Evolutionary conservation across 1,140 invertebrate species (phyloP), one percentile per base, ranked within the genome.

Genomic region (Cydia fagiglandana): DNA sequence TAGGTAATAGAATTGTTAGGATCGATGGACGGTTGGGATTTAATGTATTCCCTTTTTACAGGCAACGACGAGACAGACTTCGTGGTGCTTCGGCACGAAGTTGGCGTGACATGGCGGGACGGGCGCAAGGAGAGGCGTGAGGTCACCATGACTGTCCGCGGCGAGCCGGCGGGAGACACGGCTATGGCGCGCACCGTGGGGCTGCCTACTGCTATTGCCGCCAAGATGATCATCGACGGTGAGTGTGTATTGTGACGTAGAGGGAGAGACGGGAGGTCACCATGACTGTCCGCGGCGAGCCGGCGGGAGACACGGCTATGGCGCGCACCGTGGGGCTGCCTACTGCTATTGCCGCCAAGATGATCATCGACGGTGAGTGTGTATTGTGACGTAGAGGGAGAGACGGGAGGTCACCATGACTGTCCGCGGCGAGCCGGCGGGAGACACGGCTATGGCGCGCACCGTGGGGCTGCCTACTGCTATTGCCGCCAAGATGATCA

Each of bases 161-260:
- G 99, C 0, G 96, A 99, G 73, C 90, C 93, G 0, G 93, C 95
- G 77, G 96, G 97, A 2, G 97, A 97, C 86, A 99, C 98, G 0
- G 99, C 99, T 5, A 99, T 99, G 99, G 98, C 99, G 0, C 96
- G 97, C 84, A 99, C 98, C 17, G 99, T 99, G 6, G 99, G 99
- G 4, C 96, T 98, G 84, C 99, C 99, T 0, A 96, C 97, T 5
- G 99, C 98, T 6, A 99, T 99, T 83, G 98, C 98, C 5, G 96
- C 97, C 0, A 98, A 99, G 92, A 99, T 99, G 99, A 95, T 99
- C 38, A 93, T 99, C 5, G 97, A 99, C 93, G 98, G 97, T 97
- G 93, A 93, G 82, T 82, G n/a, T 2, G n/a, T 56, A 4, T 45
- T 45, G n/a, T 2, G 50, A n/a, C 50, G 15, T 15, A 17, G 15